Evolutionary conservation across 1,140 invertebrate species (phyloP), one percentile per base, ranked within the genome.

Genomic region (Trichonephila inaurata): DNA sequence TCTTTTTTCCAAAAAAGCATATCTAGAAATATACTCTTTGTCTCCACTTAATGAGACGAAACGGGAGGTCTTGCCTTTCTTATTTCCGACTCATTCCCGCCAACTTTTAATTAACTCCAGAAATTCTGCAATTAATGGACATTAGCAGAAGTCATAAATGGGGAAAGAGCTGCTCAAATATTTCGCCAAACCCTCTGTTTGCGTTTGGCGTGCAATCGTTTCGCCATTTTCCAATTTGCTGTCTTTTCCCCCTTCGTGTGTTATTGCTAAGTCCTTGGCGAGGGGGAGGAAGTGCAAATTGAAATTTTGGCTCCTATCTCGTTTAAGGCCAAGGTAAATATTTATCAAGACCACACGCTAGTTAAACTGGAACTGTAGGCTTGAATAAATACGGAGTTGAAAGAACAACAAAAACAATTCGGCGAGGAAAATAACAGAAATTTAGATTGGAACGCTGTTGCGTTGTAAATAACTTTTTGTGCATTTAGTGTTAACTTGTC

Each of bases 61-160:
- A 87, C 83, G 33, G 33, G 66, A 51, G 24, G 18, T 64, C 60
- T 40, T 62, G 44, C 24, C 33, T 87, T 64, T 64, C 85, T 87
- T 87, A 61, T 18, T 61, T 14, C 28, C 28, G 58, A 87, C n/a
- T 60, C 44, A 28, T 85, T 85, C 82, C 51, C 44, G 58, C 44
- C 44, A 16, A 24, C 33, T 89, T 89, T 89, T 89, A 89, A 89
- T 89, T 89, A 89, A 89, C 19, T 89, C 88, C 40, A 89, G 88
- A 89, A 77, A 77, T 77, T 89, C 64, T 72, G 88, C 88, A 89
- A 89, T 89, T 89, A 89, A 89, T 89, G 88, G 77, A 77, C 88
- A 77, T 89, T 89, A 89, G 64, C 88, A 77, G 66, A 89, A 72
- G 33, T 89, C 62, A 72, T 89, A 89, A 89, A 89, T 64, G 72